phyloP scores from a whole-genome alignment of 2,888 invertebrate species.

The Sesia apiformis region DNA sequence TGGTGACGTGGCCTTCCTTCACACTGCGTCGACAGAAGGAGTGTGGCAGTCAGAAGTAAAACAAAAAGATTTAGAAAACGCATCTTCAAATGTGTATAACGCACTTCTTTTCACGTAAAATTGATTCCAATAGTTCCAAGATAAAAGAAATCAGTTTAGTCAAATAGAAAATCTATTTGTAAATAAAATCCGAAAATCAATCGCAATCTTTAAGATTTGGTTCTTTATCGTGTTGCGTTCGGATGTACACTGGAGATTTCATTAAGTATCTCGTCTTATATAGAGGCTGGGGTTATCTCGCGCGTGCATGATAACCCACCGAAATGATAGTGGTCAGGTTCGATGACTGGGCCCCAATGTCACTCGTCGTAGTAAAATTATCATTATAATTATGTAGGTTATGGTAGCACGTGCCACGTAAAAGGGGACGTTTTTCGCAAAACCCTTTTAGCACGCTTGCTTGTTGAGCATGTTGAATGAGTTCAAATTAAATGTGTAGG shows the following conservation, averaged over 20 bases:
- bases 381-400: slow-evolving; percentile 18
- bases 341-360: slow-evolving; percentile 68
- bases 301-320: slow-evolving; percentile 65
- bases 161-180: not conserved
- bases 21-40: slow-evolving; percentile 22
- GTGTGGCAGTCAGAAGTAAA: slow-evolving; percentile 25
- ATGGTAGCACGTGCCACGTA: not conserved
- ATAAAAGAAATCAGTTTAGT: no score
- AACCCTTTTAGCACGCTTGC: no score
- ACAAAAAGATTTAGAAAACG: slow-evolving; percentile 40
- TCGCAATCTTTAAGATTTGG: slow-evolving; percentile 5
- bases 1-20: slow-evolving; percentile 28
- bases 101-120: not conserved
- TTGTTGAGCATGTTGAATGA: no score
- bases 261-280: slow-evolving; percentile 38
- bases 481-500: no score
- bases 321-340: slow-evolving; percentile 42
- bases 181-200: not conserved
- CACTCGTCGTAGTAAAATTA: slow-evolving; percentile 63
- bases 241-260: slow-evolving; percentile 42
- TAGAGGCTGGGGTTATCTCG: slow-evolving; percentile 55
- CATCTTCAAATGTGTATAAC: slow-evolving; percentile 27
- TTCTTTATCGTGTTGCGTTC: slow-evolving; percentile 35
- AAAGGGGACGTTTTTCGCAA: not conserved
- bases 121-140: not conserved